Percentiles rank a stretch among this genome's conserved stretches.
phyloP scores from a whole-genome alignment of 2,113 vertebrate genomes.

The Oxyruncus cristatus region DNA sequence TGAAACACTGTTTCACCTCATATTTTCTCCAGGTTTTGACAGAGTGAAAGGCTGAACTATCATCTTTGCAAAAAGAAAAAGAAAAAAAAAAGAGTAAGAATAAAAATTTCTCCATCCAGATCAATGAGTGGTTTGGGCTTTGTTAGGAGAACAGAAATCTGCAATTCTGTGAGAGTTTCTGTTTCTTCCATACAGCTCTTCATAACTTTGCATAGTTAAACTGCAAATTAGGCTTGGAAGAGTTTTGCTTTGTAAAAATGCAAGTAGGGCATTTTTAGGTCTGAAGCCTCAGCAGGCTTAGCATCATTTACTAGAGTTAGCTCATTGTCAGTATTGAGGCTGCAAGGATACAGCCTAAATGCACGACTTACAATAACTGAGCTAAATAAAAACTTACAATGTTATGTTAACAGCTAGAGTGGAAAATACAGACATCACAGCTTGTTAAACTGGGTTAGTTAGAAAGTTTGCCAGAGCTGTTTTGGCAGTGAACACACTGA shows the following conservation, averaged over 20 bases:
- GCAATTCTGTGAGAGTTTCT: neutral
- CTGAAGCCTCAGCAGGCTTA: neutral
- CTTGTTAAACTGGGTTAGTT: neutral
- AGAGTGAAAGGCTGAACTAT: neutral
- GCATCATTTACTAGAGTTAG: neutral
- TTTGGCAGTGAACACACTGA: neutral
- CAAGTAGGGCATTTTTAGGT: neutral
- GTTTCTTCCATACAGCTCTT: neutral
- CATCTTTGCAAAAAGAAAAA: neutral
- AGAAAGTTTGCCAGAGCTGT: neutral
- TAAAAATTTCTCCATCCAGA: neutral
- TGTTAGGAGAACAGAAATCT: neutral
- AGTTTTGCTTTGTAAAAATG: neutral
- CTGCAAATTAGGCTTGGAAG: neutral
- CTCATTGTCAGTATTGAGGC: neutral
- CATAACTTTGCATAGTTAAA: neutral
- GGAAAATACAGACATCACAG: neutral
- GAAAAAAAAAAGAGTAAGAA: neutral
- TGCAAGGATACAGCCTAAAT: neutral
- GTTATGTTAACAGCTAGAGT: neutral
- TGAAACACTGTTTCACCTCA: neutral
- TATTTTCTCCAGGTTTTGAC: neutral
- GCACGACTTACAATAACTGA: fast-evolving
- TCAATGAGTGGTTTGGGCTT: neutral
- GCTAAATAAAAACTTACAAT: neutral